These are phyloP conservation scores for Pangasius krempfi DNA, from an alignment of 2,797 vertebrate genomes.

Conservation along the genomic window DNA sequence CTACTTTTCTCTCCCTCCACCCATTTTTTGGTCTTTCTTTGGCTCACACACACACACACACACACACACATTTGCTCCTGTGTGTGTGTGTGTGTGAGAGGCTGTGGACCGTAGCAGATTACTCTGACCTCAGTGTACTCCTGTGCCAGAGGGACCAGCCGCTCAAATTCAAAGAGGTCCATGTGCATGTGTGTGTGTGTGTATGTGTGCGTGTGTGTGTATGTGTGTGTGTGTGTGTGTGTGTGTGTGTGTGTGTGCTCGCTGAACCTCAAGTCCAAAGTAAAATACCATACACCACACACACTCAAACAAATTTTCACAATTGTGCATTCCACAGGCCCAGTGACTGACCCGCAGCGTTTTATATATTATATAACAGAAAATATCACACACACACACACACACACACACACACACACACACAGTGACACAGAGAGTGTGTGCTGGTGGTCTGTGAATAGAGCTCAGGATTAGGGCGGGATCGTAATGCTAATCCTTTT, in stretches of 20 bases:
- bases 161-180: slow-evolving; percentile 28
- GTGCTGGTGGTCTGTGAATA: background rate
- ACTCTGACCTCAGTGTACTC: slow-evolving; percentile 62
- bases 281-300: slow-evolving; percentile 36
- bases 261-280: slow-evolving; percentile 41
- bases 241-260: slow-evolving; percentile 9
- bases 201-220: slow-evolving; percentile 21
- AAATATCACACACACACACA: background rate
- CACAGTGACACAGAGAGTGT: background rate
- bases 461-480: background rate
- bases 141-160: slow-evolving; percentile 52
- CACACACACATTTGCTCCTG: background rate
- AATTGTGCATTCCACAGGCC: slow-evolving; percentile 2
- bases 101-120: slow-evolving; percentile 57
- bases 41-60: background rate
- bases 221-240: too few relatives aligned
- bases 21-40: background rate
- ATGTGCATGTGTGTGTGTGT: background rate
- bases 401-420: background rate
- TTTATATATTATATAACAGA: slow-evolving; percentile 2
- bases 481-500: background rate
- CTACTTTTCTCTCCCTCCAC: slow-evolving; percentile 7
- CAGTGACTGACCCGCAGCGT: background rate
- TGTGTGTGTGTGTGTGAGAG: slow-evolving; percentile 35
- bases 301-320: background rate